These are phyloP conservation scores for Brienomyrus longianalis DNA, from an alignment of 2,113 vertebrate species.

Conservation along the genomic window DNA sequence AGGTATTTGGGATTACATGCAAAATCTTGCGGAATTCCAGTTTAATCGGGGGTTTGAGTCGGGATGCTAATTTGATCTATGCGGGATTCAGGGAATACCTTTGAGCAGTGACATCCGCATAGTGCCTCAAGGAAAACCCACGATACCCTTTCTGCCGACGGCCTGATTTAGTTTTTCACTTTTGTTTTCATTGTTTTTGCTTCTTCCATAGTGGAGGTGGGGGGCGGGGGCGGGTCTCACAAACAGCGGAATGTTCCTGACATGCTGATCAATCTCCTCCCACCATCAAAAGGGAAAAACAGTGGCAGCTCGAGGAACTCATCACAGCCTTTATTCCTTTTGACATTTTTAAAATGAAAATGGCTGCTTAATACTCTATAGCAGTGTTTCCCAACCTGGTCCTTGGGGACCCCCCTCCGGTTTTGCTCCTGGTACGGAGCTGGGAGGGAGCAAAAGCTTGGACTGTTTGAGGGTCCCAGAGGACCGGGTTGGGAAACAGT, in stretches of 20 bases:
- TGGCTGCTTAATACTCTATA: background rate
- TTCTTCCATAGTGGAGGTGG: background rate
- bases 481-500: background rate
- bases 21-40: background rate
- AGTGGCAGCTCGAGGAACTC: background rate
- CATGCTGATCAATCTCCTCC: background rate
- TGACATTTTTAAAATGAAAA: background rate
- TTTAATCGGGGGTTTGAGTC: background rate
- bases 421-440: background rate
- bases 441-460: background rate
- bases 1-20: background rate
- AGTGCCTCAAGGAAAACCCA: background rate
- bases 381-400: background rate
- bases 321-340: background rate
- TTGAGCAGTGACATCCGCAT: background rate
- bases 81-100: background rate
- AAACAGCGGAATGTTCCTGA: background rate
- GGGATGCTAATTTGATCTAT: background rate
- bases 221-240: background rate
- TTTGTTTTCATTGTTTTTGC: background rate
- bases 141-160: background rate
- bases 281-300: background rate
- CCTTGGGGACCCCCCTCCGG: background rate
- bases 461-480: background rate
- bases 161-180: background rate